These are phyloP conservation scores for Hydrotaea cyrtoneurina DNA, from an alignment of 2,888 invertebrate genomes.

Conservation along the genomic window DNA sequence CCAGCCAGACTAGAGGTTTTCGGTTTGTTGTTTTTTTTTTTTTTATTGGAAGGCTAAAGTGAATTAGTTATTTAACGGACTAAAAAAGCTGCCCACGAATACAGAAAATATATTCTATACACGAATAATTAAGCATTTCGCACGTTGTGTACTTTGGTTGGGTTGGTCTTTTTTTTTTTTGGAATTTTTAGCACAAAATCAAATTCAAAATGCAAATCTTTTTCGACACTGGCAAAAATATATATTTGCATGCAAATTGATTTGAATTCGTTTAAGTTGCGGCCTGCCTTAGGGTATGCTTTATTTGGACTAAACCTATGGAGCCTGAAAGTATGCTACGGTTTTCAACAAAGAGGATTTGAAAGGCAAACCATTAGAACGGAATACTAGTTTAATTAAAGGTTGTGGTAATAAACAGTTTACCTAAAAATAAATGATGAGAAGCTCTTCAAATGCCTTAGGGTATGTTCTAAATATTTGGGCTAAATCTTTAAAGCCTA, in stretches of 20 bases:
- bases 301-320: background rate
- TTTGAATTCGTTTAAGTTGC: background rate
- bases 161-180: background rate
- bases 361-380: no score
- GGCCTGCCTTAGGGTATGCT: background rate
- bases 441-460: no score
- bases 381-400: no score
- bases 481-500: no score
- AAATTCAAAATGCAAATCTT: slow-evolving; percentile 48
- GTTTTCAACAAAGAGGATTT: background rate
- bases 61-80: slow-evolving; percentile 31
- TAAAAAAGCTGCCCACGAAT: slow-evolving; percentile 5
- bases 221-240: background rate
- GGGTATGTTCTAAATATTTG: no score
- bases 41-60: background rate
- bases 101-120: background rate
- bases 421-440: no score
- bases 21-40: background rate
- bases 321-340: background rate
- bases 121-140: slow-evolving; percentile 25
- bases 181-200: slow-evolving; percentile 20
- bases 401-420: no score
- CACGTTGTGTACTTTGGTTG: no score
- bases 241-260: background rate
- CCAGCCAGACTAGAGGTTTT: background rate